Evolutionary conservation across 64 coral and sea anemone genomes (phyloP).

Genomic region (Porites lutea): DNA sequence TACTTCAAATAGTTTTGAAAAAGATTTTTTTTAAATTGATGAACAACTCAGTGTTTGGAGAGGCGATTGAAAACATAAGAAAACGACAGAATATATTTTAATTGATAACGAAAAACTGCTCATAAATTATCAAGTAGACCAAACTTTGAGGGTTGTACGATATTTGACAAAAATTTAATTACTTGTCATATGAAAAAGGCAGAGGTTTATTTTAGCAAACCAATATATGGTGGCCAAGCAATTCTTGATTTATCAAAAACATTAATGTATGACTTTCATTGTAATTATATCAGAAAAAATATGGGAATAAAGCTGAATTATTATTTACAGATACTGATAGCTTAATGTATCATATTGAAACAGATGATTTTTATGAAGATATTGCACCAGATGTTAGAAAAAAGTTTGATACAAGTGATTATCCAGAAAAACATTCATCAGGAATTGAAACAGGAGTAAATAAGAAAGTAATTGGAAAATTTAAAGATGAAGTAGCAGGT

Average conservation of each 20-base stretch:
- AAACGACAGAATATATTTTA: neutral
- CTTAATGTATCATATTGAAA: slow-evolving; percentile 17
- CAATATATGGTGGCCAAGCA: neutral
- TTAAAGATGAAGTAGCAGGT: slow-evolving; percentile 6
- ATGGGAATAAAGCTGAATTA: neutral
- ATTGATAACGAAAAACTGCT: neutral
- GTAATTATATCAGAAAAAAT: slow-evolving; percentile 16
- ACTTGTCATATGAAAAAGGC: neutral
- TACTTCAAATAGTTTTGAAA: neutral
- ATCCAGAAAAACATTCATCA: neutral
- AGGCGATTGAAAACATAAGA: slow-evolving; percentile 32
- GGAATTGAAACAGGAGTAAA: neutral
- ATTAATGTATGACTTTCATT: slow-evolving; percentile 33
- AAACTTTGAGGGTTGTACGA: slow-evolving; percentile 3
- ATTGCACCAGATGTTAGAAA: neutral
- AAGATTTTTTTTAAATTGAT: slow-evolving; percentile 22
- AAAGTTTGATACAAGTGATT: slow-evolving; percentile 20
- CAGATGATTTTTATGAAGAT: slow-evolving; percentile 38
- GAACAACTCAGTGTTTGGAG: slow-evolving; percentile 25
- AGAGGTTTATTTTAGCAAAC: neutral
- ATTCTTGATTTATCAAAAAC: neutral
- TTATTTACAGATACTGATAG: slow-evolving; percentile 49
- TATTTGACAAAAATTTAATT: neutral
- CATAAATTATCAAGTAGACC: neutral
- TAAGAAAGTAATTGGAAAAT: slow-evolving; percentile 1